phyloP scores from a whole-genome alignment of 2,797 vertebrate species.

The Urocyon cinereoargenteus region DNA sequence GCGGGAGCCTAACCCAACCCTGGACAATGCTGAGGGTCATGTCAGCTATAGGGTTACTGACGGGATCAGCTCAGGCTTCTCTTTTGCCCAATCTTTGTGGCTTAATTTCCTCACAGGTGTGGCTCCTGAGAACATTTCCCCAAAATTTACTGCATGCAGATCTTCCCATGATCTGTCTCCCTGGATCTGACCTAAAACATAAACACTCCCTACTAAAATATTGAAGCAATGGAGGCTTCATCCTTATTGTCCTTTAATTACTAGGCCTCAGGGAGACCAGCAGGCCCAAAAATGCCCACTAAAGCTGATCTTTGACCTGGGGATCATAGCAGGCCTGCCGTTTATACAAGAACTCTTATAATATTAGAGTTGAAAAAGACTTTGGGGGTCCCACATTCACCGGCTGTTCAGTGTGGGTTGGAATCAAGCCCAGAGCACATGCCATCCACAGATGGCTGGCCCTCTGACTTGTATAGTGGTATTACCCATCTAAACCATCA shows the following conservation, averaged over 20 bases:
- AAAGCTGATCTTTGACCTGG: neutral
- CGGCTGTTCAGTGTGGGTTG: neutral
- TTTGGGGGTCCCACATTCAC: neutral
- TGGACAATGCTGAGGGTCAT: neutral
- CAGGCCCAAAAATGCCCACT: neutral
- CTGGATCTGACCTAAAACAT: neutral
- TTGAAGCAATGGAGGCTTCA: accelerated
- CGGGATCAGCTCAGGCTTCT: accelerated
- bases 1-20: neutral
- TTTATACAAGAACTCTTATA: neutral
- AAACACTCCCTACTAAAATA: neutral
- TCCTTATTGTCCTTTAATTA: neutral
- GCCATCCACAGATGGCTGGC: accelerated
- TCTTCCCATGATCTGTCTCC: neutral
- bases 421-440: neutral
- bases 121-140: neutral
- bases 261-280: neutral
- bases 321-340: too few relatives aligned
- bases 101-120: neutral
- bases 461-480: too few relatives aligned
- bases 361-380: neutral
- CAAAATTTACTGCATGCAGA: neutral
- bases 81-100: neutral
- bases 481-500: neutral
- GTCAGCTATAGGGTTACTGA: neutral